Conservation (phyloP, 2,888 invertebrate species). For the Drosophila melanosoma region DNA sequence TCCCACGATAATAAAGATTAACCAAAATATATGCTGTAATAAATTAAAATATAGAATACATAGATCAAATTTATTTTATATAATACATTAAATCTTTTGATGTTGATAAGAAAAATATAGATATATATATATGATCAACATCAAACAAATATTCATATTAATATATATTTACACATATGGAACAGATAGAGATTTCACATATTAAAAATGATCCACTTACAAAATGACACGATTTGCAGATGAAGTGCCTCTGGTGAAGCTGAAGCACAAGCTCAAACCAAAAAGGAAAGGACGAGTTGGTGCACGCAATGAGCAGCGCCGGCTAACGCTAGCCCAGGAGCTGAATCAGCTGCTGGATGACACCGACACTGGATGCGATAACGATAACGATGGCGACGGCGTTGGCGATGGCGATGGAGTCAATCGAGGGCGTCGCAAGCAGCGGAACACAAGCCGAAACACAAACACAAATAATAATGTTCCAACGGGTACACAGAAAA, state of each 20-base stretch:
- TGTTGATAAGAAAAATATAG: not conserved
- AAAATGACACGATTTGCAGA: slow-evolving; percentile 36
- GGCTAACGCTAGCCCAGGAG: slow-evolving; percentile 52
- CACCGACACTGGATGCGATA: slow-evolving; percentile 1
- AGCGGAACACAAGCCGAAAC: not conserved
- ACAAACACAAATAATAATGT: not conserved
- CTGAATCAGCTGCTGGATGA: slow-evolving; percentile 54
- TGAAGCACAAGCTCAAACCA: slow-evolving; percentile 61
- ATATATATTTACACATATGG: not conserved
- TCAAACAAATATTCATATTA: too few relatives aligned
- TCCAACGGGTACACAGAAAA: slow-evolving; percentile 37
- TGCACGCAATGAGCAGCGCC: slow-evolving; percentile 15
- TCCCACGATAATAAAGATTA: not conserved
- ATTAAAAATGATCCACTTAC: not conserved
- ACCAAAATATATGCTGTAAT: not conserved
- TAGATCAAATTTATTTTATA: too few relatives aligned
- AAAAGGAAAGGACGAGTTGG: slow-evolving; percentile 38
- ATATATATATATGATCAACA: not conserved
- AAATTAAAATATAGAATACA: not conserved
- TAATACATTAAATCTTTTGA: not conserved
- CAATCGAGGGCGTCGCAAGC: slow-evolving; percentile 38
- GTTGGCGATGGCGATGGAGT: too few relatives aligned
- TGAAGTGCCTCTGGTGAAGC: slow-evolving; percentile 63
- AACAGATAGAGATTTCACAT: not conserved
- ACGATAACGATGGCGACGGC: not conserved